These are phyloP conservation scores for Neosilurus hyrtlii DNA, from an alignment of 2,797 vertebrate genomes.

Conservation along the genomic window DNA sequence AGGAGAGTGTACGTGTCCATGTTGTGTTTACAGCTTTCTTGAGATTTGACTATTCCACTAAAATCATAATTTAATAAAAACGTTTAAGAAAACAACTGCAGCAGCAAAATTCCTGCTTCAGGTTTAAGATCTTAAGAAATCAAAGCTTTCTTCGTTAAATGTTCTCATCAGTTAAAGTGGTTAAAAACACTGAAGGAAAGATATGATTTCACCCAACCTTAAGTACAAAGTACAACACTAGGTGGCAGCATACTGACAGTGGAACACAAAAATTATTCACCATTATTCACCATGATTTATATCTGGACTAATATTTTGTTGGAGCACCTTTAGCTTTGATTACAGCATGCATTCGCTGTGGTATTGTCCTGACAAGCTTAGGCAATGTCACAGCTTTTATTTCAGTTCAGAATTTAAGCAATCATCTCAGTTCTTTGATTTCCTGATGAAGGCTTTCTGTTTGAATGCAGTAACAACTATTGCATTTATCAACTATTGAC, in stretches of 20 bases:
- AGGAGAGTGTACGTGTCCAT: background rate
- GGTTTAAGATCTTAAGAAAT: background rate
- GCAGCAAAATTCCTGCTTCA: background rate
- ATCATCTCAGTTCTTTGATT: no score
- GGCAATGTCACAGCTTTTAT: no score
- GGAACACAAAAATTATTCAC: background rate
- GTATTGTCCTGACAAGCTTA: no score
- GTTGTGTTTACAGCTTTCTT: background rate
- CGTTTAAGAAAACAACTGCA: background rate
- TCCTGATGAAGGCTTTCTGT: no score
- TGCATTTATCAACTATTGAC: no score
- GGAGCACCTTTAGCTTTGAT: no score
- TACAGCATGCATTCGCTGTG: no score
- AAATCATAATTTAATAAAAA: no score
- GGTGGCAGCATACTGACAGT: slow-evolving; percentile 6
- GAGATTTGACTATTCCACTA: background rate
- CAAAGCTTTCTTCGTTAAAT: background rate
- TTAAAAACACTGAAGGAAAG: background rate
- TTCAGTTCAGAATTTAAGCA: no score
- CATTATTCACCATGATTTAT: background rate
- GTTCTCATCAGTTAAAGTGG: background rate
- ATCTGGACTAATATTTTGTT: no score
- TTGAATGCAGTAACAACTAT: no score
- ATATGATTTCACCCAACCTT: background rate
- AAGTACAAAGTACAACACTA: background rate